Conservation (phyloP, 2,113 vertebrate species). For the Phyllopteryx taeniolatus region DNA sequence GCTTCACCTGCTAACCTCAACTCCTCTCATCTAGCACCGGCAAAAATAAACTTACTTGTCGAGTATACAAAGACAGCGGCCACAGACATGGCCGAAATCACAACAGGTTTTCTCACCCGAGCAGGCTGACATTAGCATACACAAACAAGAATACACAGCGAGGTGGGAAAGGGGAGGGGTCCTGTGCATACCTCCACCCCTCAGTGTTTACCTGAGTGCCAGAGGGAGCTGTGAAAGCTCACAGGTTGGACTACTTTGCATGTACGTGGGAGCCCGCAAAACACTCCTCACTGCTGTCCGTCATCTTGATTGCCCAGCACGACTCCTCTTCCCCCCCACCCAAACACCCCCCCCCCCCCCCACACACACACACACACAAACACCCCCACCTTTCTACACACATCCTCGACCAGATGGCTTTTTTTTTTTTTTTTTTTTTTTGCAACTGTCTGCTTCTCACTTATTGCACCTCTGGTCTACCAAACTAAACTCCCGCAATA, state of each 20-base stretch:
- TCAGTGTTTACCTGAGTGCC: slow-evolving; percentile 86
- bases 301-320: slow-evolving; percentile 95
- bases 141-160: slow-evolving; percentile 60
- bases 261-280: slow-evolving; percentile 95
- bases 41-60: slow-evolving; percentile 41
- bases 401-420: slow-evolving; percentile 88
- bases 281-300: slow-evolving; percentile 94
- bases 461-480: slow-evolving; percentile 88
- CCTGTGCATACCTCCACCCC: slow-evolving; percentile 58
- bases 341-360: slow-evolving; percentile 34
- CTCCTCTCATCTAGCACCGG: slow-evolving; percentile 31
- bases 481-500: slow-evolving; percentile 82
- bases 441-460: slow-evolving; percentile 86
- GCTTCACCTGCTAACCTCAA: slow-evolving; percentile 60
- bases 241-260: slow-evolving; percentile 90
- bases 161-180: slow-evolving; percentile 29
- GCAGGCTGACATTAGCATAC: slow-evolving; percentile 63
- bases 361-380: slow-evolving; percentile 27
- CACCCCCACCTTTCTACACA: slow-evolving; percentile 5
- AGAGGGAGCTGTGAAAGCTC: slow-evolving; percentile 90
- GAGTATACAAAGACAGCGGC: slow-evolving; percentile 20
- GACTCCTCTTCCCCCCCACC: slow-evolving; percentile 75
- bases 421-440: slow-evolving; percentile 70
- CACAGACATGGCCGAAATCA: slow-evolving; percentile 46
- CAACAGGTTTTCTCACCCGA: slow-evolving; percentile 33